Percentiles rank a stretch among this genome's conserved stretches.
Evolutionary conservation across 2,888 invertebrate genomes (phyloP).

Genomic region (Lapara coniferarum): DNA sequence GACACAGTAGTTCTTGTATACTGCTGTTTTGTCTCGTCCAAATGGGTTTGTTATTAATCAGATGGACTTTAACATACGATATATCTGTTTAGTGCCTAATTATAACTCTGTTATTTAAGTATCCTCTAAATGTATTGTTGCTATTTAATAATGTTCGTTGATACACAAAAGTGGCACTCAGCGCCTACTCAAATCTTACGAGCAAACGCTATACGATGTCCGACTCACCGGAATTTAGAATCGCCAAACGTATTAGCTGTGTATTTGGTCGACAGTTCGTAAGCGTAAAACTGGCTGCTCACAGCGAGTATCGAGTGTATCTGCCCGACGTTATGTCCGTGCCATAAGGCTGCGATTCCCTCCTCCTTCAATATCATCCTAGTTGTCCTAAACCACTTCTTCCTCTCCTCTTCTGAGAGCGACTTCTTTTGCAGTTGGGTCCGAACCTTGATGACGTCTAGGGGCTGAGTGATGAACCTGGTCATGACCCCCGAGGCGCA

Average conservation of each 20-base stretch:
- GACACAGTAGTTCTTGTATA: too few relatives aligned
- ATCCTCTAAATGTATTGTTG: too few relatives aligned
- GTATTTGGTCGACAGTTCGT: conserved; percentile 55
- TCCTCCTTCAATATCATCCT: conserved; percentile 90
- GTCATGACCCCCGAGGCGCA: conserved; percentile 61
- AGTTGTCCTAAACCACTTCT: conserved; percentile 85
- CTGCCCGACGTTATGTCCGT: conserved; percentile 97
- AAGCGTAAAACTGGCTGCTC: conserved; percentile 65
- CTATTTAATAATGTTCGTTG: too few relatives aligned
- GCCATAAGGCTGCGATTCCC: conserved; percentile 94
- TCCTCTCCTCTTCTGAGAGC: conserved; percentile 54
- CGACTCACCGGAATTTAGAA: conserved; percentile 48
- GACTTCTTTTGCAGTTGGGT: conserved; percentile 92
- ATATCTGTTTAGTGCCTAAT: too few relatives aligned
- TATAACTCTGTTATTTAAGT: too few relatives aligned
- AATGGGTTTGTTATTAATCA: too few relatives aligned
- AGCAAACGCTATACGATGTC: conserved; percentile 22
- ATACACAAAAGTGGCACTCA: not conserved
- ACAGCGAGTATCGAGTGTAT: conserved; percentile 62
- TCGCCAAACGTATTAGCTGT: conserved; percentile 37
- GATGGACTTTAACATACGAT: too few relatives aligned
- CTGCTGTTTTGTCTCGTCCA: too few relatives aligned
- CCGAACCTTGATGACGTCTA: conserved; percentile 97
- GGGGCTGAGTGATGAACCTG: conserved; percentile 85
- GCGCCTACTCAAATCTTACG: not conserved